Conservation (phyloP, 2,888 invertebrate species). For the Rhagonycha lutea region DNA sequence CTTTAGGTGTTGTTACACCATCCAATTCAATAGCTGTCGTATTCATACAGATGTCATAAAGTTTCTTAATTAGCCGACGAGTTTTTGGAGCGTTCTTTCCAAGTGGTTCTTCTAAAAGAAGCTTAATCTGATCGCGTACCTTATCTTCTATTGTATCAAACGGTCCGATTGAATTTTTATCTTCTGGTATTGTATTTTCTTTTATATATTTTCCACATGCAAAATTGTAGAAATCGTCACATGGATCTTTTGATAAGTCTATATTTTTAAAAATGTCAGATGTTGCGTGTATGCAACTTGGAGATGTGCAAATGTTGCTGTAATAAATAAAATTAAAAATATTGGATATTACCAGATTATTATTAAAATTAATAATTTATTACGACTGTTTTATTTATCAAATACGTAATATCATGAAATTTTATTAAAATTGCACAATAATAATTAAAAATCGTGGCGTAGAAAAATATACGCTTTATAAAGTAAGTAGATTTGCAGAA, state of each 20-base stretch:
- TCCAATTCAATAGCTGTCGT: conserved; percentile 78
- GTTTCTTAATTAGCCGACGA: conserved; percentile 75
- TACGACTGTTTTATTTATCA: no score
- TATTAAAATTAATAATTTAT: no score
- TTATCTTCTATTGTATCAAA: conserved; percentile 77
- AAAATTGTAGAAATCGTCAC: conserved; percentile 81
- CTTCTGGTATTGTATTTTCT: conserved; percentile 76
- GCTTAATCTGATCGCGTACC: conserved; percentile 72
- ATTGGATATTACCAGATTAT: conserved; percentile 13
- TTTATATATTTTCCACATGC: conserved; percentile 77
- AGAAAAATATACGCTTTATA: no score
- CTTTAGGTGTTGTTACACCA: conserved; percentile 72
- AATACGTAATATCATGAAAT: no score
- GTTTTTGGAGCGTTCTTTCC: conserved; percentile 66
- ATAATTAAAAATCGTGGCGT: no score
- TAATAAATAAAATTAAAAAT: neutral
- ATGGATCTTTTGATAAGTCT: conserved; percentile 73
- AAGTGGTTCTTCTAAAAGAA: conserved; percentile 69
- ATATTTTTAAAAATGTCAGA: conserved; percentile 72
- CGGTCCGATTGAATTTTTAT: conserved; percentile 76
- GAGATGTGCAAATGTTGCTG: conserved; percentile 65
- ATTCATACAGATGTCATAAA: conserved; percentile 89
- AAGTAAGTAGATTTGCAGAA: no score
- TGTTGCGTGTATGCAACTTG: conserved; percentile 83
- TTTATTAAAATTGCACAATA: no score